These are phyloP conservation scores for Laterallus jamaicensis DNA, from an alignment of 2,113 vertebrate genomes.

Conservation along the genomic window DNA sequence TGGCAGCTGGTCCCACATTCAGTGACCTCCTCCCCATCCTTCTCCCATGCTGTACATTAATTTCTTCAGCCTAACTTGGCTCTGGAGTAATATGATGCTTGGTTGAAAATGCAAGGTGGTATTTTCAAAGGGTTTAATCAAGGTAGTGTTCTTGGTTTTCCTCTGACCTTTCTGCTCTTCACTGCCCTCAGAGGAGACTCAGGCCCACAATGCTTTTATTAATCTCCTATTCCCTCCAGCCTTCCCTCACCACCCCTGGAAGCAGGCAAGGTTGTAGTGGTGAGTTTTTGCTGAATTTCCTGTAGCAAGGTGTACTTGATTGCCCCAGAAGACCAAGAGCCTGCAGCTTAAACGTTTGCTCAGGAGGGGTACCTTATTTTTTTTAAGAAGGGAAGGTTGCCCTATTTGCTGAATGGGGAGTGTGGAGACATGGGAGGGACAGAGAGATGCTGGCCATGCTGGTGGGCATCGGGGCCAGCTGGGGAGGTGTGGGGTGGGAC, in stretches of 20 bases:
- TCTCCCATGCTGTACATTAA: not conserved
- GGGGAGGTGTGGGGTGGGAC: not conserved
- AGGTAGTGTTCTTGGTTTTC: not conserved
- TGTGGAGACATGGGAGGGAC: not conserved
- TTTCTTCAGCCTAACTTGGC: not conserved
- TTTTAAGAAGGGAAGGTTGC: not conserved
- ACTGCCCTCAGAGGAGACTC: not conserved
- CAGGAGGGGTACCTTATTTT: not conserved
- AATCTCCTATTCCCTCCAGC: not conserved
- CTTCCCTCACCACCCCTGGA: not conserved
- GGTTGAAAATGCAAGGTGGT: not conserved
- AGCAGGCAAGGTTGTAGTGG: not conserved
- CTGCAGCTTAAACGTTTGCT: not conserved
- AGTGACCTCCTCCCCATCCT: not conserved
- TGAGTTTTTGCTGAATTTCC: not conserved
- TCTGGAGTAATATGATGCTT: not conserved
- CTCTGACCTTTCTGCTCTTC: conserved; percentile 8
- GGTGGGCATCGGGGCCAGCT: rapidly evolving
- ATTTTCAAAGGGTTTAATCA: not conserved
- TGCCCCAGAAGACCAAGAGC: not conserved
- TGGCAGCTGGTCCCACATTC: not conserved
- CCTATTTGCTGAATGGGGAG: not conserved
- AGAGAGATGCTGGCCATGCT: not conserved
- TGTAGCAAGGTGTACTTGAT: not conserved
- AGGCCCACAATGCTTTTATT: not conserved